Evolutionary conservation across 2,113 vertebrate genomes (phyloP).

Genomic region (sheep (Ovis aries)): ARS-UI_Ramb_v3.0 NC_056060.1:2937001-2937500

Average conservation of each 20-base stretch:
- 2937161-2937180: neutral
- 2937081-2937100: neutral
- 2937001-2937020: neutral
- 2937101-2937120: neutral
- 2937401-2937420: neutral
- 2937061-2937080: neutral
- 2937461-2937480: neutral
- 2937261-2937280: no score
- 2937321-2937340: neutral
- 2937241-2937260: neutral
- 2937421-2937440: neutral
- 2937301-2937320: neutral
- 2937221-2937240: neutral
- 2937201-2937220: neutral
- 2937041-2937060: neutral
- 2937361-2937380: neutral
- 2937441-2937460: neutral
- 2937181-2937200: neutral
- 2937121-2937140: neutral
- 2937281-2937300: neutral
- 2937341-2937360: neutral
- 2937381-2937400: neutral
- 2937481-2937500: neutral
- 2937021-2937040: neutral
- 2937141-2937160: neutral